Evolutionary conservation across 2,888 invertebrate species (phyloP).

Genomic region (Tipula confusa): DNA sequence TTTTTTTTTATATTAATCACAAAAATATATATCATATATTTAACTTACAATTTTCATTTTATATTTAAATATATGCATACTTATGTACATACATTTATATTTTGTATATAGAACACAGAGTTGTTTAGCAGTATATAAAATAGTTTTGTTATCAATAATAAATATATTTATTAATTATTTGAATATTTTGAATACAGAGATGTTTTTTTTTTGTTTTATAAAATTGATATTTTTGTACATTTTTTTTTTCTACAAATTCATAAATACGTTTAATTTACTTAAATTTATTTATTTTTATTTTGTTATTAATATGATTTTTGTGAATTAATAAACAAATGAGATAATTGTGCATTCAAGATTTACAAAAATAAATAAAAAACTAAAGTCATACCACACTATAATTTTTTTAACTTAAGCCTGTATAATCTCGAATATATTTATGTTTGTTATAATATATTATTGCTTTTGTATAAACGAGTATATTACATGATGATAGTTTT

Average conservation of each 20-base stretch:
- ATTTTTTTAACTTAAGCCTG: background rate
- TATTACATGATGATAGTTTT: background rate
- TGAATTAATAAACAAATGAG: background rate
- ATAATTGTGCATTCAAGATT: background rate
- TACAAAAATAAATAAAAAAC: background rate
- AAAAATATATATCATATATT: constrained; percentile 14
- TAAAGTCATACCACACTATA: background rate
- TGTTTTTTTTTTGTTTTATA: background rate
- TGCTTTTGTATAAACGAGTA: background rate
- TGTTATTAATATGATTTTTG: background rate
- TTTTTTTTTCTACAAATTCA: background rate
- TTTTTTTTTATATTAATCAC: constrained; percentile 25
- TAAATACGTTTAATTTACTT: constrained; percentile 8
- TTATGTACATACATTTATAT: background rate
- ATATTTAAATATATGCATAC: background rate
- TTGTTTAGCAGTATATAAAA: constrained; percentile 20
- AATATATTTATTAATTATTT: background rate
- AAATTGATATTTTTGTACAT: constrained; percentile 12
- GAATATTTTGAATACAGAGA: background rate
- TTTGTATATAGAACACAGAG: constrained; percentile 20
- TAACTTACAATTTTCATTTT: background rate
- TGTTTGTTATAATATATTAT: background rate
- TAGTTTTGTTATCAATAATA: background rate
- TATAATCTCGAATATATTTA: background rate
- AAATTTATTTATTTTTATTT: background rate